These are phyloP conservation scores for Bungarus multicinctus DNA, from an alignment of 2,113 vertebrate species.

Conservation along the genomic window DNA sequence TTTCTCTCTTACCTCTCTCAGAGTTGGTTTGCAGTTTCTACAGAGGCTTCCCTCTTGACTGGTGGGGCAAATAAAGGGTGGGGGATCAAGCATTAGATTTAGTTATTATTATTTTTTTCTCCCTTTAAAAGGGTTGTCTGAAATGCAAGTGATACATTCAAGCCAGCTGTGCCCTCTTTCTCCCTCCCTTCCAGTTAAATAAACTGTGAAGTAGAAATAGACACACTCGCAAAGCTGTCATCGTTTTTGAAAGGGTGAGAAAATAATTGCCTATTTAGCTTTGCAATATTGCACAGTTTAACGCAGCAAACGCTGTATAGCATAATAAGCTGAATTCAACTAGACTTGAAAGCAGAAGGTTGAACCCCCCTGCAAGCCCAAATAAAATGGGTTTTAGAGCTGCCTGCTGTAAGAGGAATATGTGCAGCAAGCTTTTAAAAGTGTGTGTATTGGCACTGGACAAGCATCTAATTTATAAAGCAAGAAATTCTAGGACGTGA, in stretches of 20 bases:
- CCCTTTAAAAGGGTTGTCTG: not conserved
- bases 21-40: not conserved
- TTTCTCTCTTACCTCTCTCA: not conserved
- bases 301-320: not conserved
- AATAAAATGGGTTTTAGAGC: not conserved
- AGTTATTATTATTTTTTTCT: not conserved
- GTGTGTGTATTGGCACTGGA: slow-evolving; percentile 53
- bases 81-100: not conserved
- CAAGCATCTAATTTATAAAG: slow-evolving; percentile 57
- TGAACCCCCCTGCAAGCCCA: slow-evolving; percentile 19
- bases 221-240: not conserved
- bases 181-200: not conserved
- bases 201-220: not conserved
- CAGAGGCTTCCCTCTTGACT: not conserved
- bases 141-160: not conserved
- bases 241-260: not conserved
- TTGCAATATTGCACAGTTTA: not conserved
- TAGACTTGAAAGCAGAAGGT: not conserved
- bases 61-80: not conserved
- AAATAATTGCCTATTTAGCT: not conserved
- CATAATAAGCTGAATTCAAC: not conserved
- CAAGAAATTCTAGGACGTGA: slow-evolving; percentile 21
- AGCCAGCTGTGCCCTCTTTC: not conserved
- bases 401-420: slow-evolving; percentile 46
- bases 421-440: slow-evolving; percentile 50